Evolutionary conservation across 2,113 vertebrate genomes (phyloP).

Genomic region (western clawed frog (Xenopus tropicalis)): UCB_Xtro_10.0 CM004447.2:85505001-85505500

Average conservation of each 20-base stretch:
- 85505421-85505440: too few relatives aligned
- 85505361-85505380: too few relatives aligned
- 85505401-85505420: neutral
- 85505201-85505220: conserved; percentile 48
- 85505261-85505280: too few relatives aligned
- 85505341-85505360: too few relatives aligned
- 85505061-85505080: conserved; percentile 93
- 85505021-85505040: conserved; percentile 98
- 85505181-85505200: conserved; percentile 51
- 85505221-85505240: conserved; percentile 47
- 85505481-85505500: neutral
- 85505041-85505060: conserved; percentile 95
- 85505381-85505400: neutral
- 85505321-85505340: too few relatives aligned
- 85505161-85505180: conserved; percentile 54
- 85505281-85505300: too few relatives aligned
- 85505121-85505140: conserved; percentile 66
- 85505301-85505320: too few relatives aligned
- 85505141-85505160: conserved; percentile 49
- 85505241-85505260: conserved; percentile 70
- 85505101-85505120: conserved; percentile 99
- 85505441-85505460: too few relatives aligned
- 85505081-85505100: conserved; percentile 90
- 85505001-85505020: conserved; percentile 95
- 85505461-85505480: too few relatives aligned